phyloP scores from a whole-genome alignment of 2,113 vertebrate genomes.

The Vombatus ursinus region DNA sequence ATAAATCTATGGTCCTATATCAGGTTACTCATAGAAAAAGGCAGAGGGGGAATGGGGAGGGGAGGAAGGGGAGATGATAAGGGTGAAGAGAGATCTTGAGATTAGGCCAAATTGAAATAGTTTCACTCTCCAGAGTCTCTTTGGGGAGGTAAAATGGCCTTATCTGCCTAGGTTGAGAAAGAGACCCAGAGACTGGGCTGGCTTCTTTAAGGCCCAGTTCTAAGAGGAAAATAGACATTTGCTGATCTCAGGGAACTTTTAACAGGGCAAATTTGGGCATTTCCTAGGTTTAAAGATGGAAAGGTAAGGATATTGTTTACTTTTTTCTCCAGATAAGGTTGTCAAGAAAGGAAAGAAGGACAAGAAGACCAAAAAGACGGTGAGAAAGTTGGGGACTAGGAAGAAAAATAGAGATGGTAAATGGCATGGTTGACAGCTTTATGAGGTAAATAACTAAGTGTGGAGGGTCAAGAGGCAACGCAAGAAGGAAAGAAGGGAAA shows the following conservation, averaged over 20 bases:
- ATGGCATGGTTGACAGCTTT: not conserved
- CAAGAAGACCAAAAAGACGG: constrained; percentile 93
- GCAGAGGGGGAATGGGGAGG: no score
- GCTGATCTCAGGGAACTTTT: not conserved
- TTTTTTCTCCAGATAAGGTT: constrained; percentile 83
- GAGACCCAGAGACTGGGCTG: not conserved
- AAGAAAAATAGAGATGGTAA: not conserved
- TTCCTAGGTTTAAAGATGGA: not conserved
- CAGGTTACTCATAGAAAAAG: not conserved
- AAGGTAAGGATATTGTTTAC: not conserved
- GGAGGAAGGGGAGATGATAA: not conserved
- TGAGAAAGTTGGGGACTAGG: constrained; percentile 77
- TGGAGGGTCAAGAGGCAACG: not conserved
- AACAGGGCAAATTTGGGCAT: not conserved
- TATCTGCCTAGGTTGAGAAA: not conserved
- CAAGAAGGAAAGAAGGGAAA: not conserved
- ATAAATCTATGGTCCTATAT: not conserved
- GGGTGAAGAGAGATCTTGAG: not conserved
- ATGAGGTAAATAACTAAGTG: not conserved
- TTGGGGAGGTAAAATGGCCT: not conserved
- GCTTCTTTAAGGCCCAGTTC: not conserved
- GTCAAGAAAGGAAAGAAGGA: constrained; percentile 93
- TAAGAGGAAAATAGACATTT: not conserved
- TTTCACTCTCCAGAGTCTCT: not conserved
- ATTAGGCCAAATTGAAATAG: not conserved